Conservation (phyloP, 2,113 vertebrate genomes). For the Esox niger region DNA sequence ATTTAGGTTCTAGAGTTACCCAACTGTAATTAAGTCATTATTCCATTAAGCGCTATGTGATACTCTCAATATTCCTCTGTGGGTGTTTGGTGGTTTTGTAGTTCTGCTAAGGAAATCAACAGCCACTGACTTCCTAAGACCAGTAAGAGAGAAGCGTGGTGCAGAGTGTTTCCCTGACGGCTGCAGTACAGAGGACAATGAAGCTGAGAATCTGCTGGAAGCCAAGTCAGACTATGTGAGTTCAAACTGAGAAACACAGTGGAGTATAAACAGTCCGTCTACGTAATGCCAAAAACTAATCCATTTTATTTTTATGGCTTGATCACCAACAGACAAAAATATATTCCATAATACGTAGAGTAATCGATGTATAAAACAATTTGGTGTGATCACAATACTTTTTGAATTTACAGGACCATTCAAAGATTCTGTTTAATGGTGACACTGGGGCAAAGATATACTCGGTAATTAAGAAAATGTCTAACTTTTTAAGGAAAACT, state of each 20-base stretch:
- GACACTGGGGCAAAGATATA: not conserved
- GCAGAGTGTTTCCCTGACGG: conserved; percentile 55
- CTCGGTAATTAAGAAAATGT: not conserved
- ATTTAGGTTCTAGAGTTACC: too few relatives aligned
- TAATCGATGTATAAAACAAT: too few relatives aligned
- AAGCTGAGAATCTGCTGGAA: conserved; percentile 55
- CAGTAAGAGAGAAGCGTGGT: conserved; percentile 43
- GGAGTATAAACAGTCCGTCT: not conserved
- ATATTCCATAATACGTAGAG: too few relatives aligned
- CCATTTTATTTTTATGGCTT: too few relatives aligned
- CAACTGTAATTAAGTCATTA: too few relatives aligned
- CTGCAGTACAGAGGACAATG: conserved; percentile 60
- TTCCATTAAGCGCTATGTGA: not conserved
- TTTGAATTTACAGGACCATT: conserved; percentile 15
- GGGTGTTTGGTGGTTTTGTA: conserved; percentile 44
- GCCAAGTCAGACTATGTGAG: conserved; percentile 57
- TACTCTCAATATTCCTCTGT: not conserved
- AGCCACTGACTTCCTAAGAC: conserved; percentile 57
- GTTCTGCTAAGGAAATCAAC: conserved; percentile 62
- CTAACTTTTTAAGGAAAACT: not conserved
- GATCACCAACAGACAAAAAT: too few relatives aligned
- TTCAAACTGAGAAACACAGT: conserved; percentile 5
- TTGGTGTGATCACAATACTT: too few relatives aligned
- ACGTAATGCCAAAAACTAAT: too few relatives aligned
- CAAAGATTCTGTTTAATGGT: not conserved